Base-by-base conservation (phyloP, 1,140 invertebrate species). In the Drosophila sulfurigaster region DNA sequence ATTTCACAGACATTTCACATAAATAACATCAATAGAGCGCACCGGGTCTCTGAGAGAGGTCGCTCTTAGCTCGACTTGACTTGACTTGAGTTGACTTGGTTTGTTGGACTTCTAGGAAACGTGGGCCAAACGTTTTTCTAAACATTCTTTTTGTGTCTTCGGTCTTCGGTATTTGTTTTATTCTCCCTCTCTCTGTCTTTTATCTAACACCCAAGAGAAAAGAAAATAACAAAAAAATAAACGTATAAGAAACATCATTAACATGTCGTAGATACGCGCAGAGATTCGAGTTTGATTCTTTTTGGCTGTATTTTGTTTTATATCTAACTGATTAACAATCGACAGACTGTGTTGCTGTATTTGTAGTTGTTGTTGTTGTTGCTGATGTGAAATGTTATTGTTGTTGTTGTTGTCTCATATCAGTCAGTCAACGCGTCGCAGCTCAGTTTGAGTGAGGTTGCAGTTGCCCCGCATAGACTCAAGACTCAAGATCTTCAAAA, bases 291-390 rank as follows among this genome's bases (percentile, higher is more conserved):
- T 82, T 83, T 83, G 82, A 77, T 82, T 70, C 67, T 71, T 68
- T 25, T 52, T 73, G 52, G 52, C 52, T 66, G 81, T 87, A 87
- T 88, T 87, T 88, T 88, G 82, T 88, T 87, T 87, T 87, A 87
- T 87, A 88, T 87, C 83, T 87, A 87, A 88, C 83, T 87, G 82
- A 88, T 87, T 87, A 87, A 87, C 82, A 87, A 87, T 87, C 82
- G 82, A 82, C 71, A 79, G 56, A 28, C 28, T 59, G 45, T 80
- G 32, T 32, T 32, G 32, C 7, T 32, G 32, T 32, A 32, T 32
- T 7, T 32, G 32, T 32, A 32, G 32, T 38, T 38, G 35, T 25
- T 67, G 56, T 72, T 69, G 64, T 62, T 57, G 60, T 72, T 81
- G 59, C 41, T 78, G 64, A 30, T 62, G 7, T 48, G 28, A 59